Evolutionary conservation across 2,888 invertebrate species (phyloP).

Genomic region (Dicyrtomina minuta): DNA sequence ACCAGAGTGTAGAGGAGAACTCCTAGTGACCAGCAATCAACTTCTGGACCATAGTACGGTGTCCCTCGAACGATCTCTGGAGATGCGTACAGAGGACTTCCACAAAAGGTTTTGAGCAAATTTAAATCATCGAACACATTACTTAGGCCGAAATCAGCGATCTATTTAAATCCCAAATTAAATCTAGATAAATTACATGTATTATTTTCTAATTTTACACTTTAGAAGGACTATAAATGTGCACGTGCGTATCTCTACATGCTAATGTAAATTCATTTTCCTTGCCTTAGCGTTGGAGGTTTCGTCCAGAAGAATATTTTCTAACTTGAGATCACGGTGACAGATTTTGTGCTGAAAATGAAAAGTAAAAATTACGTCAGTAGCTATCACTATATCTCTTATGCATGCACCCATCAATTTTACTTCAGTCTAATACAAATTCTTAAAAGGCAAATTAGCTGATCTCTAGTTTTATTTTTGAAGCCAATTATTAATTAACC

Average conservation of each 20-base stretch:
- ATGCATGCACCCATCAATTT: too few species aligned
- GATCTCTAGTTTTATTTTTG: too few species aligned
- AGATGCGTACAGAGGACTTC: slow-evolving; percentile 93
- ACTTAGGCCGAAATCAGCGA: slow-evolving; percentile 97
- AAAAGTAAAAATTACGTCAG: slow-evolving; percentile 31
- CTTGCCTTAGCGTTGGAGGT: slow-evolving; percentile 89
- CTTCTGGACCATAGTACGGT: slow-evolving; percentile 96
- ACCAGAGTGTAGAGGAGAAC: slow-evolving; percentile 96
- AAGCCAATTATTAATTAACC: too few species aligned
- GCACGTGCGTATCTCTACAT: too few species aligned
- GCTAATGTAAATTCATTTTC: too few species aligned
- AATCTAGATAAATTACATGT: too few species aligned
- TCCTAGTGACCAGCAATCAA: slow-evolving; percentile 79
- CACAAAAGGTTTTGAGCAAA: slow-evolving; percentile 88
- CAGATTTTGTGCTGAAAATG: slow-evolving; percentile 80
- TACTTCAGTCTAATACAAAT: too few species aligned
- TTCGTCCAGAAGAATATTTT: slow-evolving; percentile 90
- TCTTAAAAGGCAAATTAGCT: too few species aligned
- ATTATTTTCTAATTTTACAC: too few species aligned
- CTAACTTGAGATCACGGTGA: slow-evolving; percentile 91
- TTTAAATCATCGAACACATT: slow-evolving; percentile 91
- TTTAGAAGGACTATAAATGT: too few species aligned
- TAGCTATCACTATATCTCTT: too few species aligned
- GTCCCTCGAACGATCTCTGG: slow-evolving; percentile 93
- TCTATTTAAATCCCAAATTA: slow-evolving; percentile 61